Evolutionary conservation across 1,140 invertebrate species (phyloP), one percentile per base, ranked within the genome.

Genomic region (Drosophila punjabiensis): DNA sequence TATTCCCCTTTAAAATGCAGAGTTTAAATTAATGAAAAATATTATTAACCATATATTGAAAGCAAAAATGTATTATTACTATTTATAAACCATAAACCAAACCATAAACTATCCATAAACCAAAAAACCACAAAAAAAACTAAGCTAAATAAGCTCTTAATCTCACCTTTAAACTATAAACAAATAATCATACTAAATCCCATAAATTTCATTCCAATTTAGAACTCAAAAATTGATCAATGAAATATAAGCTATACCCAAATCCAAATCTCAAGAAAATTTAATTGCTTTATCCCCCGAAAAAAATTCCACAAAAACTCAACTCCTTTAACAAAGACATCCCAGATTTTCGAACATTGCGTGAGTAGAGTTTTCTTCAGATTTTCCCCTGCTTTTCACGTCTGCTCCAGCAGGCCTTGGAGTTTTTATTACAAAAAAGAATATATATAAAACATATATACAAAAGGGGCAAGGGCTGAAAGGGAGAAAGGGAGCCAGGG

Each of bases 391-490:
- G 77, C 81, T 75, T 81, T 68, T 86, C 79, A 82, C 79, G 76
- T 45, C 48, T n/a, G 28, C 48, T 18, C 9, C 16, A 30, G 60
- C 64, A 78, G 56, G 63, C 78, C 67, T 30, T 41, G 75, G 61
- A 73, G 78, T 83, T 84, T 90, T 90, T 89, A 90, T 90, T 90
- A 86, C 81, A 85, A 85, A 82, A 61, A 50, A 64, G 52, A 59
- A 59, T 20, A 74, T n/a, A 74, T 41, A 45, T 24, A 24, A 24
- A 24, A 24, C 24, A 24, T 39, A 71, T 70, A 20, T 35, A 68
- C 53, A 81, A 60, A 45, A 61, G 62, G 30, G 32, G 37, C 24
- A 52, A 32, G 32, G 64, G 30, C 14, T 24, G 32, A n/a, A 35
- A 37, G 20, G 32, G 55, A 7, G 24, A n/a, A 8, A 18, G 53